Conservation (phyloP, 2,888 invertebrate species). For the Notodonta dromedarius region DNA sequence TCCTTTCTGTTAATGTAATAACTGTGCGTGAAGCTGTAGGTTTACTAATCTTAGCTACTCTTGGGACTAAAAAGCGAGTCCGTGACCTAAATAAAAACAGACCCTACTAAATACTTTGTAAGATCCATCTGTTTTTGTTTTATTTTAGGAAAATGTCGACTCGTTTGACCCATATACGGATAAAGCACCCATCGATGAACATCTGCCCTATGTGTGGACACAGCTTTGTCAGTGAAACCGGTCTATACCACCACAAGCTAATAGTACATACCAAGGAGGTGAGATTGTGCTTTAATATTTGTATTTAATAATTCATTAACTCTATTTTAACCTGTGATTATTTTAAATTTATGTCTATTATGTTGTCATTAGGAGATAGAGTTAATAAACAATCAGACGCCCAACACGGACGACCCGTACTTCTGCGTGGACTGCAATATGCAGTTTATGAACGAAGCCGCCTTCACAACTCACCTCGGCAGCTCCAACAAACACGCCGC, state of each 20-base stretch:
- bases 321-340: no score
- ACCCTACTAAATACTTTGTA: no score
- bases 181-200: conserved; percentile 67
- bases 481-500: conserved; percentile 71
- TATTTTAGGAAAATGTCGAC: conserved; percentile 68
- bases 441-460: conserved; percentile 60
- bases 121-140: no score
- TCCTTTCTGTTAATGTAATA: no score
- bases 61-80: no score
- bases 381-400: conserved; percentile 27
- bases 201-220: conserved; percentile 71
- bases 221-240: conserved; percentile 70
- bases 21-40: no score
- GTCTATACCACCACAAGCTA: conserved; percentile 65
- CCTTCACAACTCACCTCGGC: conserved; percentile 68
- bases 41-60: no score
- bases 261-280: conserved; percentile 65
- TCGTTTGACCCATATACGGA: conserved; percentile 63
- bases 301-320: no score
- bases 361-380: conserved; percentile 53
- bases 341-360: not conserved
- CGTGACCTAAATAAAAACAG: no score
- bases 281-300: not conserved
- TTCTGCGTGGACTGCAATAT: conserved; percentile 70
- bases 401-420: conserved; percentile 43